Base-by-base conservation (phyloP, 1,140 invertebrate genomes). In the Euglossa dilemma region DNA sequence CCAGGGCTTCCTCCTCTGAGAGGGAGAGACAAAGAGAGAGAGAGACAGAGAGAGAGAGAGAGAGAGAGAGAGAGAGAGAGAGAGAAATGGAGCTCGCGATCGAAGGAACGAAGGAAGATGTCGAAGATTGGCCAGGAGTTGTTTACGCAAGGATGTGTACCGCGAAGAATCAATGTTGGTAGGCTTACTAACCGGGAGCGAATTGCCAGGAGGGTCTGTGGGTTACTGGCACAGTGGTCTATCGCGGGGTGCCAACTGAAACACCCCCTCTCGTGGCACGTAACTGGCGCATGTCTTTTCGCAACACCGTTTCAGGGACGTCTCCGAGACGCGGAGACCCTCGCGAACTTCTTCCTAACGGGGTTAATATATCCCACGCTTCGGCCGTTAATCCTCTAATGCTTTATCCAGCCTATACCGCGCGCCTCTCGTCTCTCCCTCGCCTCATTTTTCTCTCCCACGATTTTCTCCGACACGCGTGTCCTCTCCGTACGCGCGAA, bases 181-280 rank as follows among this genome's bases (percentile, higher is more conserved):
- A 70, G 82, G 90, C 90, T 87, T 93, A 93, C 92, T 93, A 93
- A 93, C 93, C 93, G 90, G 86, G 90, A 93, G 91, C 85, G 84
- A 92, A 87, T 88, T 89, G 87, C 89, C 85, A 90, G 90, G 80
- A 93, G 89, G 88, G 90, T 91, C 92, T 93, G 91, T 94, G 90
- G 92, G 93, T 94, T 93, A 94, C 93, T 94, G 93, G 93, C 91
- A 94, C 93, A 93, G 52, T 88, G 63, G 70, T 85, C 91, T 89
- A 92, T 89, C 89, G 90, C 90, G 88, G 88, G 87, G 88, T 91
- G 89, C 90, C 89, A 91, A 91, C 90, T 87, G 87, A 91, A 87
- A 91, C 88, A 88, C 67, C 87, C 85, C 90, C 90, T 87, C 89
- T 89, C 80, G 89, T 81, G 70, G 67, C 87, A 87, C 86, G 54